Percentiles rank a stretch among this genome's conserved stretches.
These are phyloP conservation scores for Chelon auratus DNA, from an alignment of 2,797 vertebrate genomes.

Conservation along the genomic window DNA sequence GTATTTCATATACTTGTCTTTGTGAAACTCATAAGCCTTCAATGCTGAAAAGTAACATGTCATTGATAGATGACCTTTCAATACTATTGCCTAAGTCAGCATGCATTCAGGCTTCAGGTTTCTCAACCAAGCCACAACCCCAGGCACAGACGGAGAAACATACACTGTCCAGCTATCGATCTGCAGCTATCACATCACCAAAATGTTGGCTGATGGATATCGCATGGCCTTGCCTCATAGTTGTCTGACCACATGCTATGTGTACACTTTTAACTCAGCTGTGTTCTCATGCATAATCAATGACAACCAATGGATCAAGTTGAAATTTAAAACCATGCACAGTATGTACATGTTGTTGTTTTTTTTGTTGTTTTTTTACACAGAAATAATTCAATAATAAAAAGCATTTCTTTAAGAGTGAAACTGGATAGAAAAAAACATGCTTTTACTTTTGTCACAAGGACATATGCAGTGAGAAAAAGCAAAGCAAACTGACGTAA, in stretches of 20 bases:
- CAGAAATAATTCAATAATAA: background rate
- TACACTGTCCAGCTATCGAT: conserved; percentile 67
- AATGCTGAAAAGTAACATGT: conserved; percentile 46
- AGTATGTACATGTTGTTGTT: conserved; percentile 55
- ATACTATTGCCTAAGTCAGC: conserved; percentile 48
- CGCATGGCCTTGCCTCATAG: conserved; percentile 58
- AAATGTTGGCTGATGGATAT: conserved; percentile 67
- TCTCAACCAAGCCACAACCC: conserved; percentile 52
- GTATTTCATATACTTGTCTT: conserved; percentile 29
- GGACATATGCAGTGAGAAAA: background rate
- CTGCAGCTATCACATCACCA: conserved; percentile 66
- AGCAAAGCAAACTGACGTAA: too few species aligned
- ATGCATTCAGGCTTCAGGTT: conserved; percentile 56
- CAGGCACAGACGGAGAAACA: conserved; percentile 42
- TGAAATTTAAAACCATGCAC: conserved; percentile 61
- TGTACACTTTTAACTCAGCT: conserved; percentile 52
- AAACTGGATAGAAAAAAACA: conserved; percentile 23
- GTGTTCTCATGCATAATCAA: conserved; percentile 47
- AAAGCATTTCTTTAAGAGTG: conserved; percentile 5
- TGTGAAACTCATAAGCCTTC: conserved; percentile 36
- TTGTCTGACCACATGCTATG: conserved; percentile 61
- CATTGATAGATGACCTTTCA: conserved; percentile 52
- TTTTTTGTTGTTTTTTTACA: too few species aligned
- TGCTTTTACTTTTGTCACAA: conserved; percentile 33
- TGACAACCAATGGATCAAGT: conserved; percentile 32